Percentiles rank a stretch among this genome's conserved stretches.
Conservation (phyloP, 2,888 invertebrate genomes). For the Protophormia terraenovae region DNA sequence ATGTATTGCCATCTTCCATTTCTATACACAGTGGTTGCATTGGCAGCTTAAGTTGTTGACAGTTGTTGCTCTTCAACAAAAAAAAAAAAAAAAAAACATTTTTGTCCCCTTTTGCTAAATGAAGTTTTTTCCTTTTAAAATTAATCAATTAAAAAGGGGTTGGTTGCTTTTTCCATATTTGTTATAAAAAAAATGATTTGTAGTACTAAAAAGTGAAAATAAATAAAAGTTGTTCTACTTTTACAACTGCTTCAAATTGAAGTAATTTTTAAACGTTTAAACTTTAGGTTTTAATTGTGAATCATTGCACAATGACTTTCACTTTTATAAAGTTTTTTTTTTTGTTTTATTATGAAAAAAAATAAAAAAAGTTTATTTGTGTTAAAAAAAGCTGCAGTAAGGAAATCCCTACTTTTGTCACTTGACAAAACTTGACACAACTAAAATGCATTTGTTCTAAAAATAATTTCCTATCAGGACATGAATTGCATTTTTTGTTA, state of each 20-base stretch:
- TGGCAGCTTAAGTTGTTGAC: conserved; percentile 33
- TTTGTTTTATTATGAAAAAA: neutral
- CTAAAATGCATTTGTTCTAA: neutral
- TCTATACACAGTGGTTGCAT: conserved; percentile 24
- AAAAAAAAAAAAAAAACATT: neutral
- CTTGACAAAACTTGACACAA: neutral
- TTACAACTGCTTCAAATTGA: neutral
- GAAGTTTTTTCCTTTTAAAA: conserved; percentile 1
- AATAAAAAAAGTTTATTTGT: too few species aligned
- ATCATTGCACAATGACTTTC: neutral
- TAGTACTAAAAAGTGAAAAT: neutral
- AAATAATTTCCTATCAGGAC: neutral
- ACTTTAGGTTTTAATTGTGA: neutral
- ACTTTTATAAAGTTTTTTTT: neutral
- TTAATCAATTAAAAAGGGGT: conserved; percentile 26
- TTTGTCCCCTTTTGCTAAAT: neutral
- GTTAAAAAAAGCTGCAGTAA: neutral
- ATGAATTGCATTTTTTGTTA: neutral
- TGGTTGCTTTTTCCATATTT: neutral
- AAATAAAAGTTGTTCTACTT: neutral
- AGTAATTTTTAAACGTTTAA: neutral
- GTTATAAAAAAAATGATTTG: neutral
- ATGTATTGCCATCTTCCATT: conserved; percentile 8
- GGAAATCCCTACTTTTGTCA: neutral
- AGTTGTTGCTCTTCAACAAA: neutral